phyloP scores from a whole-genome alignment of 2,888 invertebrate genomes.

The Limnephilus lunatus region DNA sequence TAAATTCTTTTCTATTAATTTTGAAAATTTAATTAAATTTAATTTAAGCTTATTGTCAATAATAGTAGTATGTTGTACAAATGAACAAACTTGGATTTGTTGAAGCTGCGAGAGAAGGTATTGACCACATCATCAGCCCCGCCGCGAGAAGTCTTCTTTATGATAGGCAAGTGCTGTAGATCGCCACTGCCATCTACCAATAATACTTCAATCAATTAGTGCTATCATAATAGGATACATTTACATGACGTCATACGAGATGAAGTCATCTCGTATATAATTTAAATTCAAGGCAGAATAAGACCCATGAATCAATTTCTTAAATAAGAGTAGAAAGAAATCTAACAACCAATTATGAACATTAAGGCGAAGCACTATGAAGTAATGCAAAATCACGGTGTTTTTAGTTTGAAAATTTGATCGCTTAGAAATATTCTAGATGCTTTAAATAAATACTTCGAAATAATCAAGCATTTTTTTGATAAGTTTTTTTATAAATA shows the following conservation, averaged over 20 bases:
- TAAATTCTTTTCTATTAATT: background rate
- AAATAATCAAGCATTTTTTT: too few species aligned
- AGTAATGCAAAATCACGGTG: too few species aligned
- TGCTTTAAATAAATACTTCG: too few species aligned
- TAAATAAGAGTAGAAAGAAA: background rate
- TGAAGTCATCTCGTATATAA: background rate
- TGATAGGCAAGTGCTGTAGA: conserved; percentile 60
- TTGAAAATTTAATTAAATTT: background rate
- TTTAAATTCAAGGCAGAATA: background rate
- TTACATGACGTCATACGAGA: background rate
- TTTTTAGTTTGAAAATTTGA: too few species aligned
- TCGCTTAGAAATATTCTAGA: too few species aligned
- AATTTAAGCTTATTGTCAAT: background rate
- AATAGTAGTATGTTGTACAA: background rate
- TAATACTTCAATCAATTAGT: background rate
- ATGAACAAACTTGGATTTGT: conserved; percentile 58
- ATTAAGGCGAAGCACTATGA: too few species aligned
- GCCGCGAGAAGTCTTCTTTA: conserved; percentile 55
- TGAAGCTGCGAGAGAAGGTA: conserved; percentile 66
- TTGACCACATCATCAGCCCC: conserved; percentile 67
- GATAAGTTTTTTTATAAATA: too few species aligned
- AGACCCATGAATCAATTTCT: background rate
- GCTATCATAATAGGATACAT: background rate
- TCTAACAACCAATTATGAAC: background rate
- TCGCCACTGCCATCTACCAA: conserved; percentile 55